phyloP scores from a whole-genome alignment of 1,140 invertebrate genomes.

The Carposina sasakii region DNA sequence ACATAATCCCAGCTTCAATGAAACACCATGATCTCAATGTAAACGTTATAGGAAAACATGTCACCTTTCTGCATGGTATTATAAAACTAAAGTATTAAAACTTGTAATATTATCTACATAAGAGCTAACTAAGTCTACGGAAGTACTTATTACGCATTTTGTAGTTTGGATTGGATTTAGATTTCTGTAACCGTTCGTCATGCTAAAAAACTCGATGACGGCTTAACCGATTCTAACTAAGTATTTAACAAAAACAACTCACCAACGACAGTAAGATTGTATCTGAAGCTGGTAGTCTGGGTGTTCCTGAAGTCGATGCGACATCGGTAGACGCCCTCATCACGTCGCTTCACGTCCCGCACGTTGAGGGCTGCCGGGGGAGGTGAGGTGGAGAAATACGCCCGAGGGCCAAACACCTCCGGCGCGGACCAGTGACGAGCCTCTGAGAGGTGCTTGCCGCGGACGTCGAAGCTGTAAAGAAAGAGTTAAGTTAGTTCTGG shows the following conservation, averaged over 20 bases:
- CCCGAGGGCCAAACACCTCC: constrained; percentile 84
- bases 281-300: constrained; percentile 88
- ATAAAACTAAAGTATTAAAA: too few relatives aligned
- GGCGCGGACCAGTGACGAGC: constrained; percentile 84
- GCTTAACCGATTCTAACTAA: constrained; percentile 10
- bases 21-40: too few relatives aligned
- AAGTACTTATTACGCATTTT: too few relatives aligned
- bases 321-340: constrained; percentile 91
- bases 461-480: constrained; percentile 83
- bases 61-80: too few relatives aligned
- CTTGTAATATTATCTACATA: too few relatives aligned
- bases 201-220: too few relatives aligned
- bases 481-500: constrained; percentile 8
- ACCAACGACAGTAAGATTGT: constrained; percentile 93
- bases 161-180: too few relatives aligned
- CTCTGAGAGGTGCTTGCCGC: constrained; percentile 80
- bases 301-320: constrained; percentile 91
- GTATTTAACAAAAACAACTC: constrained; percentile 56
- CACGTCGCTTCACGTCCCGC: constrained; percentile 85
- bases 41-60: too few relatives aligned
- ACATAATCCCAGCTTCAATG: too few relatives aligned
- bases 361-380: constrained; percentile 81
- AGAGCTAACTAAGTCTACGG: too few relatives aligned
- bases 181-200: too few relatives aligned
- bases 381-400: constrained; percentile 82